Evolutionary conservation across 1,140 invertebrate species (phyloP).

Genomic region (Physella acuta): DNA sequence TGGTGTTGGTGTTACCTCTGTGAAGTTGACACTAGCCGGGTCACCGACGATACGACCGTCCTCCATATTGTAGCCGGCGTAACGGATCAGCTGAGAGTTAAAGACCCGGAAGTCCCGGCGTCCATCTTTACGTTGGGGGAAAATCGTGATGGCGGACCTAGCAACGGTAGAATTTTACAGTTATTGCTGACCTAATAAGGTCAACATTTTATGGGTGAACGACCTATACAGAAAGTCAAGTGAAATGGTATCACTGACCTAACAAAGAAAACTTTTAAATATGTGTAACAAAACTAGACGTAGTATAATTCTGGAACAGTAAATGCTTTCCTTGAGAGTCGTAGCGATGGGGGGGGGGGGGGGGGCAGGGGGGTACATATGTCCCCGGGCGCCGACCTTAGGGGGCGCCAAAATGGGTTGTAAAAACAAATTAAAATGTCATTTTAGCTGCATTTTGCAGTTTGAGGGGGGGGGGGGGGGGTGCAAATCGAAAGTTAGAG

Average conservation of each 20-base stretch:
- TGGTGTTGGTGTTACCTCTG: conserved; percentile 74
- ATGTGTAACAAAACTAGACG: no score
- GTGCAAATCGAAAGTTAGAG: no score
- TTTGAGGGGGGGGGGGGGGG: no score
- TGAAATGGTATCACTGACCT: neutral
- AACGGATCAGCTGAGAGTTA: conserved; percentile 85
- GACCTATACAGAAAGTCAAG: neutral
- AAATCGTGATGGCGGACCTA: conserved; percentile 92
- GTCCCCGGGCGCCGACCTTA: no score
- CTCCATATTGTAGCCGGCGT: conserved; percentile 75
- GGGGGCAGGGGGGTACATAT: no score
- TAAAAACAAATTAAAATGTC: no score
- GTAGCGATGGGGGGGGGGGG: neutral
- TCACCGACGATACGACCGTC: conserved; percentile 58
- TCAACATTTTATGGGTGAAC: neutral
- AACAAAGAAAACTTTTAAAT: neutral
- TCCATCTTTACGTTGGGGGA: conserved; percentile 81
- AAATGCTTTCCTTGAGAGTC: neutral
- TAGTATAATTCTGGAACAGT: no score
- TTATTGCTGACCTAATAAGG: neutral
- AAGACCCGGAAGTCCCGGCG: conserved; percentile 87
- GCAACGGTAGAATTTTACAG: neutral
- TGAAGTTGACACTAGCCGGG: conserved; percentile 77
- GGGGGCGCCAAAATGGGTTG: no score
- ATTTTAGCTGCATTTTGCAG: no score